Conservation (phyloP, 2,888 invertebrate species). For the Listrodromus nycthemerus region DNA sequence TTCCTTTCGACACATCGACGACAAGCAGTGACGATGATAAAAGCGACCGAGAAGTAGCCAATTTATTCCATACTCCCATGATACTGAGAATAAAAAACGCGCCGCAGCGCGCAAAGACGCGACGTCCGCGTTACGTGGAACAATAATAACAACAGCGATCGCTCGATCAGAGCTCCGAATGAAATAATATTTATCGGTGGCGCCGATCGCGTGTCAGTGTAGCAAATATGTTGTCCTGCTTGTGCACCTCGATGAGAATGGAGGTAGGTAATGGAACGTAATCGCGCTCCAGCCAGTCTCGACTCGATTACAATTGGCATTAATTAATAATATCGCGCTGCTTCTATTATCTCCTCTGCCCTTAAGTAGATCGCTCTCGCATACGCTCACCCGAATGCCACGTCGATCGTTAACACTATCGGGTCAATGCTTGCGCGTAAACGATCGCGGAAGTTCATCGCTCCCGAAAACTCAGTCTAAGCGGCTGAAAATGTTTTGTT, state of each 20-base stretch:
- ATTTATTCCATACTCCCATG: constrained; percentile 35
- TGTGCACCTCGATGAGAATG: constrained; percentile 81
- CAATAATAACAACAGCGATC: constrained; percentile 21
- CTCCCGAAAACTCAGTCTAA: constrained; percentile 34
- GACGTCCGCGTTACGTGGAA: neutral
- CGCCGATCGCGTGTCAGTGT: constrained; percentile 71
- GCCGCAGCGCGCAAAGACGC: constrained; percentile 19
- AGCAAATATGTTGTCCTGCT: constrained; percentile 80
- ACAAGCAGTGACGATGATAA: constrained; percentile 40
- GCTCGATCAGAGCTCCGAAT: constrained; percentile 11
- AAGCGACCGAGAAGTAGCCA: constrained; percentile 24
- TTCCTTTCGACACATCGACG: constrained; percentile 37
- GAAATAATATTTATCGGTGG: constrained; percentile 71
- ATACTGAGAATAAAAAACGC: constrained; percentile 42
- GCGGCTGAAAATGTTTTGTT: constrained; percentile 71
- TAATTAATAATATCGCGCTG: neutral
- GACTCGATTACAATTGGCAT: constrained; percentile 31
- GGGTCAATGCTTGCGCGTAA: neutral
- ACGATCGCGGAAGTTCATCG: constrained; percentile 33
- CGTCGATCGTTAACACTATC: neutral
- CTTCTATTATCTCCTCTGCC: neutral
- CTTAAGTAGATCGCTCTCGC: neutral
- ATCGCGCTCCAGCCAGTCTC: neutral
- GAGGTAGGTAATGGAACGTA: constrained; percentile 79
- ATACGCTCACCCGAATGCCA: neutral